These are phyloP conservation scores for Drosophila tsacasi DNA, from an alignment of 1,140 invertebrate genomes.

Conservation along the genomic window DNA sequence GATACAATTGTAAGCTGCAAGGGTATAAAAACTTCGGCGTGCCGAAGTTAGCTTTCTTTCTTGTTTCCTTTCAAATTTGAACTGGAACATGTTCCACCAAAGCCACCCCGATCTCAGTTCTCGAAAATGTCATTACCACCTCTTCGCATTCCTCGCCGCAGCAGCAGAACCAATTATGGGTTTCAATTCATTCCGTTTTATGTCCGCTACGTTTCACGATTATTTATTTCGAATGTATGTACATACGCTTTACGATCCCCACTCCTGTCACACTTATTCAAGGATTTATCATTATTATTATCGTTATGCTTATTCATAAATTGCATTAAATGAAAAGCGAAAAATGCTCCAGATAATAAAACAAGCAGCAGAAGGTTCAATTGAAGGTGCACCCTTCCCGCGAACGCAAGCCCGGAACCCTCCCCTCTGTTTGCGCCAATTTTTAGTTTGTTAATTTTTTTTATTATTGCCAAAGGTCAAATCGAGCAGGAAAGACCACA, in stretches of 20 bases:
- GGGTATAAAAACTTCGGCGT: too few relatives aligned
- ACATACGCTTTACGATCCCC: slow-evolving; percentile 31
- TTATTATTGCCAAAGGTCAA: neutral
- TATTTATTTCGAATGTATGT: slow-evolving; percentile 40
- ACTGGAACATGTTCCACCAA: neutral
- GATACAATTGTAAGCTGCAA: too few relatives aligned
- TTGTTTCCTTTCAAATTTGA: neutral
- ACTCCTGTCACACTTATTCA: neutral
- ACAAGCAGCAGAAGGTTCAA: neutral
- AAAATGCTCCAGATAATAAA: slow-evolving; percentile 35
- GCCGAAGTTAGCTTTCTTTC: too few relatives aligned
- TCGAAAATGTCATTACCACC: neutral
- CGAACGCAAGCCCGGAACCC: too few relatives aligned
- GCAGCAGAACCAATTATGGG: neutral
- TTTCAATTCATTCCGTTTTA: slow-evolving; percentile 37
- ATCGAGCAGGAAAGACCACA: neutral
- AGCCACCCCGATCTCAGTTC: neutral
- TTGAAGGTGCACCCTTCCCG: neutral
- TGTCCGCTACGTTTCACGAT: slow-evolving; percentile 29
- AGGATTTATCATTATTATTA: slow-evolving; percentile 49
- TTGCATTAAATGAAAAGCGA: slow-evolving; percentile 22
- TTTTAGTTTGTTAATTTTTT: neutral
- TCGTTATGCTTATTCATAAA: slow-evolving; percentile 38
- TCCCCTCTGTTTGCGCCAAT: neutral
- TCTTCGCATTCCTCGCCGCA: neutral